Conservation (phyloP, 2,113 vertebrate genomes). For the Garra rufa region DNA sequence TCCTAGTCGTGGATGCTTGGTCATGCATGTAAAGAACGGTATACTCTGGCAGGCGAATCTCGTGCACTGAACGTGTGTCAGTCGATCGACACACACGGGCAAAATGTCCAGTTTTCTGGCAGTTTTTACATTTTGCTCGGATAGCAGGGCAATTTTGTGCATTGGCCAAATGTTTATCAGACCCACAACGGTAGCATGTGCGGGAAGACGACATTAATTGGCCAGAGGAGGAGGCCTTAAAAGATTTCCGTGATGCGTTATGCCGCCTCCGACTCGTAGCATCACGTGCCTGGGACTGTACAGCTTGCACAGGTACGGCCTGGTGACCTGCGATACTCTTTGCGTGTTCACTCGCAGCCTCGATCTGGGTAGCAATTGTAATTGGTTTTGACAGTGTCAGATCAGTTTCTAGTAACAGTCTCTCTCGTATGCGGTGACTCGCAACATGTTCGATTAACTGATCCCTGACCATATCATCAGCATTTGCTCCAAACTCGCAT, state of each 20-base stretch:
- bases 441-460: not conserved
- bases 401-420: not conserved
- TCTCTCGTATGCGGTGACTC: not conserved
- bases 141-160: not conserved
- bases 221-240: not conserved
- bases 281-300: not conserved
- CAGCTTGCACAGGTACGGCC: too few relatives aligned
- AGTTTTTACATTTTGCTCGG: not conserved
- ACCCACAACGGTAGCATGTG: not conserved
- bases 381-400: too few relatives aligned
- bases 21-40: not conserved
- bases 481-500: not conserved
- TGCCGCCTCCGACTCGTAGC: not conserved
- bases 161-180: not conserved
- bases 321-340: not conserved
- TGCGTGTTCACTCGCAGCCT: not conserved
- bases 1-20: too few relatives aligned
- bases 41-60: not conserved
- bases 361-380: too few relatives aligned
- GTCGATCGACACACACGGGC: not conserved
- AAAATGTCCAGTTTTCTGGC: not conserved
- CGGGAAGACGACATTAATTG: not conserved
- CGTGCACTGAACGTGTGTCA: not conserved
- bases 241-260: not conserved
- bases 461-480: not conserved